Evolutionary conservation across 2,888 invertebrate species (phyloP).

Genomic region (Microctonus brassicae): DNA sequence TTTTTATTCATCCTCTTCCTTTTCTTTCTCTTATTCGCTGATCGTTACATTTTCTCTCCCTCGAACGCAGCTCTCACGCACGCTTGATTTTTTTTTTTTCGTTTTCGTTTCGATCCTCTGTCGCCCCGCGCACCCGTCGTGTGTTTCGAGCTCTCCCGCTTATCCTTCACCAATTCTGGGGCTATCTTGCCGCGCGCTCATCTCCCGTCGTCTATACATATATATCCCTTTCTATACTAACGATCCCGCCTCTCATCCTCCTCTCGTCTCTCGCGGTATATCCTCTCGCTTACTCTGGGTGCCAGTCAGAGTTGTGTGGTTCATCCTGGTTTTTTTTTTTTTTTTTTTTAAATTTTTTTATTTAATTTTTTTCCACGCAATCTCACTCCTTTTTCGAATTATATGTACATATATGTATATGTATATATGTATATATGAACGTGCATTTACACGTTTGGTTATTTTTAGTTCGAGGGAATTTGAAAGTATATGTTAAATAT

Average conservation of each 20-base stretch:
- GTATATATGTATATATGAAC: background rate
- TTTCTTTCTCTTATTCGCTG: slow-evolving; percentile 33
- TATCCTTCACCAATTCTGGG: slow-evolving; percentile 38
- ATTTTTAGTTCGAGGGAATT: background rate
- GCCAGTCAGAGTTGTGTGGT: slow-evolving; percentile 55
- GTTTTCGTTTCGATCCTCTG: slow-evolving; percentile 33
- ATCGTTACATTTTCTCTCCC: slow-evolving; percentile 38
- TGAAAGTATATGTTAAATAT: background rate
- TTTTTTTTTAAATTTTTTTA: slow-evolving; percentile 17
- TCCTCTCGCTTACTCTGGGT: slow-evolving; percentile 44
- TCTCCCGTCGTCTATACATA: slow-evolving; percentile 23
- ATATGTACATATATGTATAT: slow-evolving; percentile 26
- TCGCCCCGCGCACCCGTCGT: background rate
- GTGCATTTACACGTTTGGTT: background rate
- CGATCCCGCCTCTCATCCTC: slow-evolving; percentile 38
- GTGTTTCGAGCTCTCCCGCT: slow-evolving; percentile 16
- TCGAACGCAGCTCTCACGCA: slow-evolving; percentile 38
- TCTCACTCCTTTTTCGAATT: slow-evolving; percentile 30
- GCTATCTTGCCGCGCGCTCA: slow-evolving; percentile 18
- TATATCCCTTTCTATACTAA: slow-evolving; percentile 42
- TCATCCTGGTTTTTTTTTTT: slow-evolving; percentile 46
- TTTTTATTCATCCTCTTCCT: slow-evolving; percentile 40
- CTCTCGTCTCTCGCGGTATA: slow-evolving; percentile 26
- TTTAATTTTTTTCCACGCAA: slow-evolving; percentile 30
- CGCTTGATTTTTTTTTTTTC: slow-evolving; percentile 31